Conservation (phyloP, 2,797 vertebrate species). For the Sarcophilus harrisii region DNA sequence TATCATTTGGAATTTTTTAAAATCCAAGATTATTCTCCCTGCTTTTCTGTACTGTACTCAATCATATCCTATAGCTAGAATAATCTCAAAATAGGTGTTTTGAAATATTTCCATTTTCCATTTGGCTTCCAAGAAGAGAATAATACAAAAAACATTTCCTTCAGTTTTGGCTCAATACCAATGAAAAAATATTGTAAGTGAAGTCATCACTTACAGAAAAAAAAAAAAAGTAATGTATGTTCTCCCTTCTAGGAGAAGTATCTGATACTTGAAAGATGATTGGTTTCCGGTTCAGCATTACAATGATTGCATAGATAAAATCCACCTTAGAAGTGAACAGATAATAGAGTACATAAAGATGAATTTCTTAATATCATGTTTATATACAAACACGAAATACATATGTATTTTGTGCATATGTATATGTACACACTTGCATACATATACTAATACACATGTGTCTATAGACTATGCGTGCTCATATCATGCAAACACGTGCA, state of each 20-base stretch:
- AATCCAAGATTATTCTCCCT: slow-evolving; percentile 41
- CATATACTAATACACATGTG: background rate
- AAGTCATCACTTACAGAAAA: slow-evolving; percentile 55
- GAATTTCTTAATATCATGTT: background rate
- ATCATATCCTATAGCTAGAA: slow-evolving; percentile 59
- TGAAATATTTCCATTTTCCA: slow-evolving; percentile 65
- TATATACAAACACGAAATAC: background rate
- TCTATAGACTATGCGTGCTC: too few species aligned
- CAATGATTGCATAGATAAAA: slow-evolving; percentile 25
- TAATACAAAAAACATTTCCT: slow-evolving; percentile 53
- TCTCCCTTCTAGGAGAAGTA: slow-evolving; percentile 40
- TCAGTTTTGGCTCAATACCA: slow-evolving; percentile 33
- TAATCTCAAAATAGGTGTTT: slow-evolving; percentile 74
- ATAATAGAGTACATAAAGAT: slow-evolving; percentile 30
- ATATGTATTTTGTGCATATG: background rate
- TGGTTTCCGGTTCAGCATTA: slow-evolving; percentile 23
- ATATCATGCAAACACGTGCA: background rate
- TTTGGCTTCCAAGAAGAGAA: slow-evolving; percentile 57
- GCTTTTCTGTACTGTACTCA: slow-evolving; percentile 54
- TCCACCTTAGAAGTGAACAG: slow-evolving; percentile 10
- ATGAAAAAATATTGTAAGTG: slow-evolving; percentile 35
- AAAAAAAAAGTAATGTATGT: slow-evolving; percentile 39
- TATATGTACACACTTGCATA: background rate
- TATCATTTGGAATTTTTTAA: slow-evolving; percentile 50
- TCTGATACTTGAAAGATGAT: slow-evolving; percentile 48